Evolutionary conservation across 1,140 invertebrate genomes (phyloP), one percentile per base, ranked within the genome.

Genomic region (Microplitis mediator): DNA sequence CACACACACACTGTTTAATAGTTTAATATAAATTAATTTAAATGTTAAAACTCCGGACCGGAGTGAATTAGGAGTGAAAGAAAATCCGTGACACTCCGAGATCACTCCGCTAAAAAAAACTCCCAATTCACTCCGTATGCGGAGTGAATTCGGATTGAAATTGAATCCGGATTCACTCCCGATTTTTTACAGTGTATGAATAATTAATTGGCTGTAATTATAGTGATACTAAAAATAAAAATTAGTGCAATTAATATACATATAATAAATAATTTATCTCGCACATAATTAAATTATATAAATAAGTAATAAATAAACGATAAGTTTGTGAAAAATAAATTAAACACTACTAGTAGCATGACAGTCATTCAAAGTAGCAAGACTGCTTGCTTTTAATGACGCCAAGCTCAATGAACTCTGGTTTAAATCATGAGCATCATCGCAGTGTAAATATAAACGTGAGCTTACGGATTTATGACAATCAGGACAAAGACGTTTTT

Each of bases 381-480:
- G 75, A 75, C 86, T 87, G 79, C 85, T 87, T 65, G 86, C 86
- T 69, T 80, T 79, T 62, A 87, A 71, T 65, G 86, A 87, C 3
- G 85, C 85, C 77, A 87, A 79, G 74, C 85, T 87, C 73, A 87
- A 84, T 80, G 86, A 87, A 86, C 86, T 87, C 79, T 87, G 85
- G 81, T 87, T 87, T 74, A 86, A 77, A 74, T 84, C 83, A 66
- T 86, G 85, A 51, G 83, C 80, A 74, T 88, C 85, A 63, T 88
- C 86, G 78, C 84, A 88, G 75, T 88, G 86, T 60, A 88, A 84
- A 72, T 88, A 87, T 23, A 91, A 83, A 11, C 90, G 86, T 35
- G 91, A 92, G 75, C 88, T 91, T 52, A 91, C 86, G 13, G 90
- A 86, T 74, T 90, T 90, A 74, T 91, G 90, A 74, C 91, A 92